Percentiles rank a stretch among this genome's conserved stretches.
Conservation (phyloP, 2,797 vertebrate species). For the Chaunax sp. region DNA sequence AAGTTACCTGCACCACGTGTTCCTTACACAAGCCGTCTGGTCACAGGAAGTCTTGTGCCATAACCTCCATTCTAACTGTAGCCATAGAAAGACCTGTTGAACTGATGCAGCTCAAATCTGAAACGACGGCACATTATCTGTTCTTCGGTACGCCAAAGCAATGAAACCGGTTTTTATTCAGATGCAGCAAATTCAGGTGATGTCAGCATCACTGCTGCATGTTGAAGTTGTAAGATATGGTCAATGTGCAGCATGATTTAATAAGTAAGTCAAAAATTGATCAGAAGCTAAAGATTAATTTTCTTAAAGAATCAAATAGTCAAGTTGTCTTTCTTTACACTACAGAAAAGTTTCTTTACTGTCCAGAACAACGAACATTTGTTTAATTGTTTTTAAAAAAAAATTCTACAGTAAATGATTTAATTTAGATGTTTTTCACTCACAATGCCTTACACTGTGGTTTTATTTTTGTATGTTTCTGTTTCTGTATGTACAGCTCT, state of each 20-base stretch:
- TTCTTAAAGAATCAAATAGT: background rate
- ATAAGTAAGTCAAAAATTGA: background rate
- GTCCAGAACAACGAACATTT: too few species aligned
- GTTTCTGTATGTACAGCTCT: too few species aligned
- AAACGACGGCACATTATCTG: background rate
- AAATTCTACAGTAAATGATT: too few species aligned
- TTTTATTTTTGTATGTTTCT: constrained; percentile 5
- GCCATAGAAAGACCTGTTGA: background rate
- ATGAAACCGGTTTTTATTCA: too few species aligned
- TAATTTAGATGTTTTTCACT: too few species aligned
- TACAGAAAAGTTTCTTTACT: too few species aligned
- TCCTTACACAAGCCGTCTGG: background rate
- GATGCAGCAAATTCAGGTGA: too few species aligned
- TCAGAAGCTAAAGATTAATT: background rate
- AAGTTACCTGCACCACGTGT: constrained; percentile 11
- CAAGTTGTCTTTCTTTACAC: background rate
- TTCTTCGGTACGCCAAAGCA: too few species aligned
- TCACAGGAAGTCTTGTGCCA: constrained; percentile 16
- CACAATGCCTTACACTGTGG: constrained; percentile 42
- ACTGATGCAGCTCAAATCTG: background rate
- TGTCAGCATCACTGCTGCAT: background rate
- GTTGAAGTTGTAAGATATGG: background rate
- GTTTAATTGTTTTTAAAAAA: too few species aligned
- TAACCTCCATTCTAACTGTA: background rate
- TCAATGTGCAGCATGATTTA: background rate